Base-by-base conservation (phyloP, 2,113 vertebrate species). In the Glaucomys volans region DNA sequence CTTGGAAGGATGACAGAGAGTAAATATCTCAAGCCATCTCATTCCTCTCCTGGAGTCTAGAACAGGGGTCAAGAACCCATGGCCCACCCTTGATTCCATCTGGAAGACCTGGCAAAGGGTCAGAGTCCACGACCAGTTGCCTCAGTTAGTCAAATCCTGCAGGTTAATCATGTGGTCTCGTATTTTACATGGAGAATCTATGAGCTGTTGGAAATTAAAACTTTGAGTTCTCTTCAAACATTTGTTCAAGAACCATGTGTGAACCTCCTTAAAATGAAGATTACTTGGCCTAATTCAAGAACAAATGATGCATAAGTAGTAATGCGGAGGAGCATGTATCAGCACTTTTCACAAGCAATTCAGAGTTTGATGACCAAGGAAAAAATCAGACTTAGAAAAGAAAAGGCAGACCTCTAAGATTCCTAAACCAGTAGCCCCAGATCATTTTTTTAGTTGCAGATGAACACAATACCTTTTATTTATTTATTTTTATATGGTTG, bases 211-310 rank as follows among this genome's bases (percentile, higher is more conserved):
- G 74, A 66, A 50, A 87, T 30, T 4, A 72, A 44, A 47, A 50
- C 4, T 13, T 64, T 50, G 42, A 82, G n/a, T 35, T 75, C 30
- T 74, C 79, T 82, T 42, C 17, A 40, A 91, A 71, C 20, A 66
- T 50, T 37, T 47, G 7, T 52, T 72, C 59, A 57, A 83, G 28
- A 77, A 57, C 22, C 37, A 81, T 42, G 59, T 76, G 50, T n/a
- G 24, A 83, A 52, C 3, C n/a, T 54, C 79, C 77, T 69, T 88
- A 66, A 94, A 96, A 71, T 75, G 14, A 32, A 74, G 24, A 52
- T 87, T 54, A 40, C 28, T 80, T 14, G 30, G 3, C 10, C 5
- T 54, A 62, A 35, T 37, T 16, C 35, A 93, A 94, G 22, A 64
- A 20, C 32, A 59, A 44, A 5, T 50, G 59, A 47, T 59, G 30